Conservation (phyloP, 2,113 vertebrate genomes). For the Microcebus lehilahytsara region DNA sequence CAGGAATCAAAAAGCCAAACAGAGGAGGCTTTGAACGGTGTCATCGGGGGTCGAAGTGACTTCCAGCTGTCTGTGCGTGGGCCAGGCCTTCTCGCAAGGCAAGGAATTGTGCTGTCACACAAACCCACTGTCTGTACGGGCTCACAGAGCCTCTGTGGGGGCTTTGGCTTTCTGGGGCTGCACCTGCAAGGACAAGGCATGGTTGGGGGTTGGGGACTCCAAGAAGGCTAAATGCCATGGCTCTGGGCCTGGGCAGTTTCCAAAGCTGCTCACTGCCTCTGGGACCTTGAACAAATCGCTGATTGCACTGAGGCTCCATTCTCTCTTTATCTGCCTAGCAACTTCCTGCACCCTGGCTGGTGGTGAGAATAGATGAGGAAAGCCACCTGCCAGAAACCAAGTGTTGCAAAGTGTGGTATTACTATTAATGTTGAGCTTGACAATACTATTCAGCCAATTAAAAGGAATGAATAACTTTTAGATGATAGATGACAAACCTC, state of each 20-base stretch:
- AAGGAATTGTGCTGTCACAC: constrained; percentile 83
- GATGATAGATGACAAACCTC: no score
- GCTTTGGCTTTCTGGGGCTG: constrained; percentile 60
- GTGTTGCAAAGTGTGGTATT: not conserved
- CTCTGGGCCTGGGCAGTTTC: constrained; percentile 29
- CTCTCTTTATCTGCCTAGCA: not conserved
- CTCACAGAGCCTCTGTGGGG: constrained; percentile 71
- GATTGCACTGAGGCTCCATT: not conserved
- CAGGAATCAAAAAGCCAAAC: constrained; percentile 91
- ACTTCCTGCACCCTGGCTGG: not conserved
- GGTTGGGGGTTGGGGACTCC: constrained; percentile 67
- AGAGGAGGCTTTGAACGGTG: constrained; percentile 88
- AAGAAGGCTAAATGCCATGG: not conserved
- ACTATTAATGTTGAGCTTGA: not conserved
- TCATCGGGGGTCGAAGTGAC: constrained; percentile 86
- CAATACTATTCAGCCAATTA: no score
- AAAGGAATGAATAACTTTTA: no score
- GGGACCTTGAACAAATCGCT: not conserved
- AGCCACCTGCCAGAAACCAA: constrained; percentile 6
- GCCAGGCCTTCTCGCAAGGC: constrained; percentile 80
- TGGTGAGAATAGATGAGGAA: not conserved
- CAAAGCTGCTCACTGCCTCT: not conserved
- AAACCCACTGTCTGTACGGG: constrained; percentile 75
- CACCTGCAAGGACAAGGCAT: constrained; percentile 82
- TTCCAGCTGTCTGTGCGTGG: constrained; percentile 86